A percentile compares a stretch with the other conserved stretches of the same genome.
phyloP scores from a whole-genome alignment of 2,888 invertebrate genomes.

The Melieria omissa region DNA sequence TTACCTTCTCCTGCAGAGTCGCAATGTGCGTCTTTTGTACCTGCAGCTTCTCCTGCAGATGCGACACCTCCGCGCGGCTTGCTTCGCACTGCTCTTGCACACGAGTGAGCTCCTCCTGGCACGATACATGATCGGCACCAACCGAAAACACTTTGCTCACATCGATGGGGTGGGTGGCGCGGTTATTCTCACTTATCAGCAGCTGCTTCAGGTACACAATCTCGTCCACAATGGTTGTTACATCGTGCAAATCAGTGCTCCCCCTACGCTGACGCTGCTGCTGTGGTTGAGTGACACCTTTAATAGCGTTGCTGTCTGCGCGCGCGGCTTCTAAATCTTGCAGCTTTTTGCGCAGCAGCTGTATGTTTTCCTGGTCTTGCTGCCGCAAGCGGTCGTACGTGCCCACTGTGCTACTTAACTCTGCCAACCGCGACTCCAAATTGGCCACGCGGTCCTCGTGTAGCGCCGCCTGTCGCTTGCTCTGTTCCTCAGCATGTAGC shows the following conservation, averaged over 20 bases:
- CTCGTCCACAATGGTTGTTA: constrained; percentile 73
- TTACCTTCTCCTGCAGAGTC: constrained; percentile 75
- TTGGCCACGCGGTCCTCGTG: constrained; percentile 83
- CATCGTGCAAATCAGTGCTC: constrained; percentile 54
- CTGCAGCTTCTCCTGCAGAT: constrained; percentile 54
- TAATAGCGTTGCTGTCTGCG: constrained; percentile 8
- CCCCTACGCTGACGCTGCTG: not conserved
- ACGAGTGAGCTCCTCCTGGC: constrained; percentile 74
- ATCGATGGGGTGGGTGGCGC: constrained; percentile 72
- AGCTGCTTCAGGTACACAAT: constrained; percentile 74
- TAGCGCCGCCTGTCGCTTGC: constrained; percentile 74
- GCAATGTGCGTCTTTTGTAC: constrained; percentile 72
- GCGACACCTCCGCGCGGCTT: constrained; percentile 58
- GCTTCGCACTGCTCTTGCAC: constrained; percentile 76
- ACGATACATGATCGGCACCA: constrained; percentile 68
- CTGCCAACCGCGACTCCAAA: constrained; percentile 80
- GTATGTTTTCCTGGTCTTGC: constrained; percentile 79
- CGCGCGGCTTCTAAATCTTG: constrained; percentile 52
- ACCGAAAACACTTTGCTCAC: constrained; percentile 69
- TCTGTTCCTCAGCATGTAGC: constrained; percentile 77
- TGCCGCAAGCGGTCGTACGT: constrained; percentile 79
- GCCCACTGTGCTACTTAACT: constrained; percentile 82
- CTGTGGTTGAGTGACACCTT: not conserved
- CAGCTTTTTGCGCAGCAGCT: constrained; percentile 68
- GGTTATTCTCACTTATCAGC: constrained; percentile 72